Evolutionary conservation across 2,797 vertebrate species (phyloP).

Genomic region (Dryobates pubescens): DNA sequence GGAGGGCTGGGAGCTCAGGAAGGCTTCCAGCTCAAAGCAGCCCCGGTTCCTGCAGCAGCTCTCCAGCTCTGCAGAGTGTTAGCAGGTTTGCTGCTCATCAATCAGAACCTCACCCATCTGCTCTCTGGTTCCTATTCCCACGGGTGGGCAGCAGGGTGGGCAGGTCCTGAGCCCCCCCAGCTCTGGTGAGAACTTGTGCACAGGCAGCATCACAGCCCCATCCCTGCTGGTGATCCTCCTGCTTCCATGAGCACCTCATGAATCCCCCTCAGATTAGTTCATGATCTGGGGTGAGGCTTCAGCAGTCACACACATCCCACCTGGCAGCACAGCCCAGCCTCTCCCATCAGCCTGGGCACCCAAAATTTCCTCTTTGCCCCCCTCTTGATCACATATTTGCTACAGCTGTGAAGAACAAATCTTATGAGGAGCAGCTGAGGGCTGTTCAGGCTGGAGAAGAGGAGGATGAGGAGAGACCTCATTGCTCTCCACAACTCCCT

Average conservation of each 20-base stretch:
- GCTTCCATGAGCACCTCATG: rapidly evolving
- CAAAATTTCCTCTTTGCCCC: neutral
- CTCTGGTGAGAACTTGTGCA: rapidly evolving
- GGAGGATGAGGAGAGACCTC: too few relatives aligned
- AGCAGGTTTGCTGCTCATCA: conserved; percentile 2
- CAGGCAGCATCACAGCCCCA: rapidly evolving
- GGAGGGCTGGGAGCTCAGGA: neutral
- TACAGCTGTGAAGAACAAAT: neutral
- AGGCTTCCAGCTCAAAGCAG: neutral
- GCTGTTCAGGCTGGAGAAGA: too few relatives aligned
- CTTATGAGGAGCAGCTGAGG: too few relatives aligned
- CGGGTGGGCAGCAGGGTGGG: rapidly evolving
- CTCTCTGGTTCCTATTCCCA: neutral
- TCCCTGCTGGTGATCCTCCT: rapidly evolving
- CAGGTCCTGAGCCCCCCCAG: neutral
- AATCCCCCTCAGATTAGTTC: neutral
- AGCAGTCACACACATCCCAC: rapidly evolving
- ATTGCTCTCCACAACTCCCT: too few relatives aligned
- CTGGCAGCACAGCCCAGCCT: neutral
- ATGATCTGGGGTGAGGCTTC: rapidly evolving
- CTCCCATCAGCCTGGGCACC: neutral
- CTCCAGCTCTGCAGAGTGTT: neutral
- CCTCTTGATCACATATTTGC: neutral
- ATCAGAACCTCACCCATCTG: neutral
- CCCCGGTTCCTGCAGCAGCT: neutral